Conservation (phyloP, 2,888 invertebrate genomes). For the Parasteatoda lunata region DNA sequence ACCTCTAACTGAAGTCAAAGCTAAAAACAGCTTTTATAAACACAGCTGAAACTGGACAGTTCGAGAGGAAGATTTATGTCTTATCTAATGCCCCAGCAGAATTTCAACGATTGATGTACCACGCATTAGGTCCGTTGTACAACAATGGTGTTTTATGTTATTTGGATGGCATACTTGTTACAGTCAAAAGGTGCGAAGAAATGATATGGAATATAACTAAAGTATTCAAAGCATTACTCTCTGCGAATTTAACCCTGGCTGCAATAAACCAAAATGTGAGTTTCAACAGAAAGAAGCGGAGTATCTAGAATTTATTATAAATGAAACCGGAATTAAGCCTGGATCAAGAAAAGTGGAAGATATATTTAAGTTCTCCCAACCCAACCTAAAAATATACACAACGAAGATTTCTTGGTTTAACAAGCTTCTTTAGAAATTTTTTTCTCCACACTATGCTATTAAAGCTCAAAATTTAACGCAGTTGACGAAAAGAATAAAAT, state of each 20-base stretch:
- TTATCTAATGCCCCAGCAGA: not conserved
- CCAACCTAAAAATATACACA: not conserved
- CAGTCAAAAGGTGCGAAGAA: not conserved
- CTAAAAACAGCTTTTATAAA: not conserved
- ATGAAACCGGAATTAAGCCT: not conserved
- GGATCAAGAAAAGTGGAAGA: constrained; percentile 1
- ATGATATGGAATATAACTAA: not conserved
- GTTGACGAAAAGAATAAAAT: not conserved
- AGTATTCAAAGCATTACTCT: not conserved
- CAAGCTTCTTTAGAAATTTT: not conserved
- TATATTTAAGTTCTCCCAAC: not conserved
- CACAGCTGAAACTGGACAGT: not conserved
- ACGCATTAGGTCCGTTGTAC: not conserved
- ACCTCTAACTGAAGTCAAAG: not conserved
- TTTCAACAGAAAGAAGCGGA: not conserved
- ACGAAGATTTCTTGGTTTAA: constrained; percentile 1
- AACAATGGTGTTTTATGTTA: not conserved
- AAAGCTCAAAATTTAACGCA: not conserved
- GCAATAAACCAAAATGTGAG: constrained; percentile 1
- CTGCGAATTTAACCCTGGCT: not conserved
- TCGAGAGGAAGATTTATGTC: not conserved
- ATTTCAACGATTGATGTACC: not conserved
- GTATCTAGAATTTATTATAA: not conserved
- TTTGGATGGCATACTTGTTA: not conserved
- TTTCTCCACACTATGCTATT: not conserved